Percentiles rank a stretch among this genome's conserved stretches.
phyloP scores from a whole-genome alignment of 2,113 vertebrate species.

The Lampris megalopsis region DNA sequence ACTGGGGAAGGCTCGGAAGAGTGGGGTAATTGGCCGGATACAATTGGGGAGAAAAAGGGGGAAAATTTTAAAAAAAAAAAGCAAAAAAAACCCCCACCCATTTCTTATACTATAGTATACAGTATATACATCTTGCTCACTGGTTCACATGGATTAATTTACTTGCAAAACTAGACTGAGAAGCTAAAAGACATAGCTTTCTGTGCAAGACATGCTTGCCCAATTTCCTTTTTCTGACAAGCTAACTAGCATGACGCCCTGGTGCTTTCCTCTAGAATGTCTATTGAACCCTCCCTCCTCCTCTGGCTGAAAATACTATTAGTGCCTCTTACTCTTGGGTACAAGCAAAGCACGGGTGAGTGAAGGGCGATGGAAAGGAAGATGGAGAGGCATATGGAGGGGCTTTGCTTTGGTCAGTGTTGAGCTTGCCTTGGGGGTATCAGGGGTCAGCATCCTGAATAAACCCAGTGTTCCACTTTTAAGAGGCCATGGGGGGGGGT shows the following conservation, averaged over 20 bases:
- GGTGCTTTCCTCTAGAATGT: conserved; percentile 58
- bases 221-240: conserved; percentile 51
- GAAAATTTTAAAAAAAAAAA: too few species aligned
- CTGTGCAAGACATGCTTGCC: conserved; percentile 43
- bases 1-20: too few species aligned
- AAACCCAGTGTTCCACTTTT: conserved; percentile 78
- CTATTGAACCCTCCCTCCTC: conserved; percentile 64
- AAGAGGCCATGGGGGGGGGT: conserved; percentile 47
- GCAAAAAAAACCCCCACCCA: too few species aligned
- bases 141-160: conserved; percentile 13
- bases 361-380: conserved; percentile 56
- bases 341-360: conserved; percentile 60
- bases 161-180: conserved; percentile 25
- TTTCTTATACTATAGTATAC: neutral
- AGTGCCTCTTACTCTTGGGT: conserved; percentile 64
- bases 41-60: too few species aligned
- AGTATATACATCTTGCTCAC: conserved; percentile 4
- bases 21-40: too few species aligned
- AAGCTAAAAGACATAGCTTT: conserved; percentile 29
- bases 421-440: conserved; percentile 78
- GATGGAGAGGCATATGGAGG: conserved; percentile 79
- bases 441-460: conserved; percentile 77
- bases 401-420: conserved; percentile 76
- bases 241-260: conserved; percentile 70
- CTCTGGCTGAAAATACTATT: conserved; percentile 68